Evolutionary conservation across 2,797 vertebrate species (phyloP).

Genomic region (Danionella dracula): DNA sequence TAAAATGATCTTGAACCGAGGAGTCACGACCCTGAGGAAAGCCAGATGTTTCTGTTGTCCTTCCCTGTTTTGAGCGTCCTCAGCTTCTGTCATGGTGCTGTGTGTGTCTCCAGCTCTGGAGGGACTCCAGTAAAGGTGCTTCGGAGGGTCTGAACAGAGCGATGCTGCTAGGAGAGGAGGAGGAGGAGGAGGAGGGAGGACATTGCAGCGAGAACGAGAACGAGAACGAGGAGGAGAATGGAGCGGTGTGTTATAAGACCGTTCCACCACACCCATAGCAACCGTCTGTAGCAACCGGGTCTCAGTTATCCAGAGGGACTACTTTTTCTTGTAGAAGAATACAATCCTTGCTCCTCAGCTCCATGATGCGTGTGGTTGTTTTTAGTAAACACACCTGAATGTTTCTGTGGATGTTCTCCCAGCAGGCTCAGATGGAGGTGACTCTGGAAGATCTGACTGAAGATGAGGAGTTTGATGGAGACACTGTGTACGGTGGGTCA

Average conservation of each 20-base stretch:
- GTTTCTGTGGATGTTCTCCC: conserved; percentile 57
- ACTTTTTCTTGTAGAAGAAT: too few relatives aligned
- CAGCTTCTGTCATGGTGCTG: too few relatives aligned
- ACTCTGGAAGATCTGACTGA: conserved; percentile 67
- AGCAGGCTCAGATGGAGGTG: conserved; percentile 66
- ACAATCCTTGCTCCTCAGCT: too few relatives aligned
- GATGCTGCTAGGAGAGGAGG: conserved; percentile 75
- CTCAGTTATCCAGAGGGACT: too few relatives aligned
- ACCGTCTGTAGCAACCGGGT: neutral
- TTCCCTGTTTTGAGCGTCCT: too few relatives aligned
- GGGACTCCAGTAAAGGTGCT: conserved; percentile 66
- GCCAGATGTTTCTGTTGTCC: too few relatives aligned
- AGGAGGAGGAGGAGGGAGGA: conserved; percentile 70
- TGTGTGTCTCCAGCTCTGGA: conserved; percentile 54
- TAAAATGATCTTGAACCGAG: too few relatives aligned
- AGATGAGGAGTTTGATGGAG: conserved; percentile 77
- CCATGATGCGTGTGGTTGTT: too few relatives aligned
- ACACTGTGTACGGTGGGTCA: conserved; percentile 77
- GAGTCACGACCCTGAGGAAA: too few relatives aligned
- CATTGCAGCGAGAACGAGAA: conserved; percentile 71
- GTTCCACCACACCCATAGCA: too few relatives aligned
- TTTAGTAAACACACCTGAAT: neutral
- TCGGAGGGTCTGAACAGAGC: conserved; percentile 78
- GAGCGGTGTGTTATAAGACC: neutral
- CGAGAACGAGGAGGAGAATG: conserved; percentile 51